Evolutionary conservation across 1,140 invertebrate genomes (phyloP), one percentile per base, ranked within the genome.

Genomic region (Drosophila equinoxialis): DNA sequence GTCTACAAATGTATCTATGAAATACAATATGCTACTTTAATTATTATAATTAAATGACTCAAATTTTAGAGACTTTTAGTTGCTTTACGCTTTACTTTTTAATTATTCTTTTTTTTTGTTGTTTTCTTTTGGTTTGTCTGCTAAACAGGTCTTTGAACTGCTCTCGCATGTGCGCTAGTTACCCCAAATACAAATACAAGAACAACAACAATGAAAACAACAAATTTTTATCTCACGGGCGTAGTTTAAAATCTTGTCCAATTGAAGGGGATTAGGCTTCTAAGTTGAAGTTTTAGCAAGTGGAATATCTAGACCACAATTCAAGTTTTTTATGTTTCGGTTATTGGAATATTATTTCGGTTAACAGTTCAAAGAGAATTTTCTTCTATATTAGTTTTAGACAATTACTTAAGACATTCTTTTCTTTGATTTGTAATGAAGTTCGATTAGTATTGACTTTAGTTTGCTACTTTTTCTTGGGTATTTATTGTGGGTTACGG

Each of bases 141-240:
- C 77, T 68, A 75, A 79, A 86, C 82, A 87, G 82, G 82, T 85
- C 82, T 85, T 87, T 85, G 82, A 85, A 85, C 82, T 85, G 82
- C 72, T 82, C 86, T 86, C 76, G 82, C 78, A 86, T 85, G 74
- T 86, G 82, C 78, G 82, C 45, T 51, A 51, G 45, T 51, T 51
- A 51, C 45, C 45, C 82, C 82, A 85, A 79, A 85, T 84, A 85
- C 81, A 74, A 80, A 77, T 13, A 39, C 37, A 39, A 71, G 64
- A 65, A 20, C 45, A 51, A 23, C 45, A 51, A 17, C 14, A 48
- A 48, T 14, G 7, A 48, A 2, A 48, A 48, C 14, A 45, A 14
- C 3, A 20, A 48, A 45, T 23, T 23, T 1, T 4, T 23, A 23
- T 4, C 2, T 23, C 45, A 23, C 4, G 45, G 20, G 3, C 17